Evolutionary conservation across 2,797 vertebrate species (phyloP).

Genomic region (Betta splendens): DNA sequence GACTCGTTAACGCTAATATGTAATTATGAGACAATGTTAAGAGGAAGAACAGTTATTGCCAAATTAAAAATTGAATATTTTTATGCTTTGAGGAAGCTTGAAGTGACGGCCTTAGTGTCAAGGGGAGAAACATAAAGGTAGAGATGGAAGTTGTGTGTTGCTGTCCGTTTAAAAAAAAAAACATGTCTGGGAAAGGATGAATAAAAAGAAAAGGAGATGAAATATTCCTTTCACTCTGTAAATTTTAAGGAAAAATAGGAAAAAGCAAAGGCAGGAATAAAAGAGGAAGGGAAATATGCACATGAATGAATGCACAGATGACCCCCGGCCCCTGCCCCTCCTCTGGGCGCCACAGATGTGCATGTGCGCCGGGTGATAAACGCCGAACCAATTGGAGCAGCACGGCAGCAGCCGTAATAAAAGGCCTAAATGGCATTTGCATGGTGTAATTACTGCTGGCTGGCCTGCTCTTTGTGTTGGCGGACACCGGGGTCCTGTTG

Average conservation of each 20-base stretch:
- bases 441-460: slow-evolving; percentile 92
- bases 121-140: neutral
- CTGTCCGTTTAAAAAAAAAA: neutral
- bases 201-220: slow-evolving; percentile 12
- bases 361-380: slow-evolving; percentile 89
- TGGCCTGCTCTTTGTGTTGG: slow-evolving; percentile 86
- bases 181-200: slow-evolving; percentile 8
- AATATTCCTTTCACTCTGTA: neutral
- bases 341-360: slow-evolving; percentile 84
- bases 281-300: slow-evolving; percentile 41
- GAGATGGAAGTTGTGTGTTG: neutral
- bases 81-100: too few species aligned
- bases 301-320: slow-evolving; percentile 59
- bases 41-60: too few species aligned
- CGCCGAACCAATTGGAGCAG: slow-evolving; percentile 87
- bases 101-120: neutral
- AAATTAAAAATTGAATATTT: too few species aligned
- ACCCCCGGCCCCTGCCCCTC: slow-evolving; percentile 31
- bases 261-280: slow-evolving; percentile 15
- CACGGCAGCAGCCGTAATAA: slow-evolving; percentile 86
- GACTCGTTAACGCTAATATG: too few species aligned
- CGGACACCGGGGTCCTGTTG: slow-evolving; percentile 85
- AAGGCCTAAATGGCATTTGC: slow-evolving; percentile 90
- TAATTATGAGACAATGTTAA: too few species aligned
- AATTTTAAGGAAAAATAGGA: slow-evolving; percentile 7